Conservation (phyloP, 2,888 invertebrate species). For the Meloe dianella region DNA sequence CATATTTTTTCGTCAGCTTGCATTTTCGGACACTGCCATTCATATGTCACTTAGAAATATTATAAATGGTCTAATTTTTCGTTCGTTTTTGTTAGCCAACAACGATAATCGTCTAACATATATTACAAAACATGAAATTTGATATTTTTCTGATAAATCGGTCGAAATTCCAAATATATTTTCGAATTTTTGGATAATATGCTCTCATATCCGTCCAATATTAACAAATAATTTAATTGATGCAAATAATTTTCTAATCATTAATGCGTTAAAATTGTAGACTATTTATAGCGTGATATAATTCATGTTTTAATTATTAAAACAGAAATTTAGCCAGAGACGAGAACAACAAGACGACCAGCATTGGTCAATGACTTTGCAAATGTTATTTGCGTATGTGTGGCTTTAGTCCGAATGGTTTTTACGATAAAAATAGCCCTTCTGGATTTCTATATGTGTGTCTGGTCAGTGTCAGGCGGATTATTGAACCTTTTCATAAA, state of each 20-base stretch:
- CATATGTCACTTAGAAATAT: slow-evolving; percentile 58
- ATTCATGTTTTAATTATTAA: slow-evolving; percentile 35
- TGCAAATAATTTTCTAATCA: not conserved
- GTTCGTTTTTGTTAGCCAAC: slow-evolving; percentile 37
- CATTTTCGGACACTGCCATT: slow-evolving; percentile 52
- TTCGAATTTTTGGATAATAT: too few species aligned
- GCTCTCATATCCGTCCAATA: not conserved
- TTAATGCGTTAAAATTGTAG: slow-evolving; percentile 30
- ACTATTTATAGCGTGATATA: slow-evolving; percentile 34
- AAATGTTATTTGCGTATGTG: slow-evolving; percentile 44
- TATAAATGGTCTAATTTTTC: slow-evolving; percentile 57
- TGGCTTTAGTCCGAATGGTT: slow-evolving; percentile 43
- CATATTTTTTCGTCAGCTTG: slow-evolving; percentile 48
- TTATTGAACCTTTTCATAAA: slow-evolving; percentile 52
- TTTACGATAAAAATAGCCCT: slow-evolving; percentile 51
- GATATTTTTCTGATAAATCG: slow-evolving; percentile 44
- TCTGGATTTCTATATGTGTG: slow-evolving; percentile 30
- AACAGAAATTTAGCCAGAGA: slow-evolving; percentile 14
- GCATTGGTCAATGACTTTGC: slow-evolving; percentile 44
- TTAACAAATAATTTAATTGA: not conserved
- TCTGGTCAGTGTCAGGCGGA: slow-evolving; percentile 58
- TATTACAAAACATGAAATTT: slow-evolving; percentile 41
- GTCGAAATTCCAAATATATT: too few species aligned
- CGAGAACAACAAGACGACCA: not conserved
- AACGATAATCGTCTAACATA: slow-evolving; percentile 47